Percentiles rank a stretch among this genome's conserved stretches.
Evolutionary conservation across 2,888 invertebrate genomes (phyloP).

Genomic region (Monopis laevigella): DNA sequence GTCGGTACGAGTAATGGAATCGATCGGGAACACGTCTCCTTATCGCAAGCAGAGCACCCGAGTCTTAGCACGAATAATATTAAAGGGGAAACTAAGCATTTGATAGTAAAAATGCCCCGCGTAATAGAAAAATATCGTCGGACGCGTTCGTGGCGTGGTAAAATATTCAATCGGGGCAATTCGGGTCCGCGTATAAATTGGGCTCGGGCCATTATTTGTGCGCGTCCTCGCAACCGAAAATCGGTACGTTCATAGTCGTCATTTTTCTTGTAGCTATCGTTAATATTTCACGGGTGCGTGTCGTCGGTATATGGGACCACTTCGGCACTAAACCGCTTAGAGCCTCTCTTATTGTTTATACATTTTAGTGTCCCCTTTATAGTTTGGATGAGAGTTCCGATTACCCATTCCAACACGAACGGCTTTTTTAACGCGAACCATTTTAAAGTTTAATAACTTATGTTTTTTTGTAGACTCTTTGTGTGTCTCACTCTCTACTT

Average conservation of each 20-base stretch:
- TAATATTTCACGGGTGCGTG: conserved; percentile 67
- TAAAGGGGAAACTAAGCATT: conserved; percentile 63
- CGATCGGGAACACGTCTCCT: conserved; percentile 1
- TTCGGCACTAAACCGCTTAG: conserved; percentile 66
- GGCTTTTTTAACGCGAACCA: neutral
- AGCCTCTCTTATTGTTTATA: conserved; percentile 64
- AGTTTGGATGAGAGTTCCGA: too few relatives aligned
- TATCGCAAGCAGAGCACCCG: conserved; percentile 24
- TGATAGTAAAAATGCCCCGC: conserved; percentile 62
- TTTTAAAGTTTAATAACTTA: neutral
- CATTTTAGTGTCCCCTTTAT: conserved; percentile 41
- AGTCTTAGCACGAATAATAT: conserved; percentile 44
- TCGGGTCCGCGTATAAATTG: conserved; percentile 63
- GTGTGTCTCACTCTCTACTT: neutral
- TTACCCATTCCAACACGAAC: too few relatives aligned
- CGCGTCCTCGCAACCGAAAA: conserved; percentile 60
- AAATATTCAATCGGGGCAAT: conserved; percentile 67
- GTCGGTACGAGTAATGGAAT: too few relatives aligned
- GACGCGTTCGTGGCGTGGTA: conserved; percentile 62
- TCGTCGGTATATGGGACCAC: conserved; percentile 63
- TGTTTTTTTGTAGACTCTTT: neutral
- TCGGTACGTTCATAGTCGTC: conserved; percentile 64
- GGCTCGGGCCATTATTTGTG: conserved; percentile 42
- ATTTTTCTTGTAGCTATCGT: conserved; percentile 64
- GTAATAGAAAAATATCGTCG: conserved; percentile 64